Conservation (phyloP, 2,888 invertebrate species). For the Pantelozetes paolii region DNA sequence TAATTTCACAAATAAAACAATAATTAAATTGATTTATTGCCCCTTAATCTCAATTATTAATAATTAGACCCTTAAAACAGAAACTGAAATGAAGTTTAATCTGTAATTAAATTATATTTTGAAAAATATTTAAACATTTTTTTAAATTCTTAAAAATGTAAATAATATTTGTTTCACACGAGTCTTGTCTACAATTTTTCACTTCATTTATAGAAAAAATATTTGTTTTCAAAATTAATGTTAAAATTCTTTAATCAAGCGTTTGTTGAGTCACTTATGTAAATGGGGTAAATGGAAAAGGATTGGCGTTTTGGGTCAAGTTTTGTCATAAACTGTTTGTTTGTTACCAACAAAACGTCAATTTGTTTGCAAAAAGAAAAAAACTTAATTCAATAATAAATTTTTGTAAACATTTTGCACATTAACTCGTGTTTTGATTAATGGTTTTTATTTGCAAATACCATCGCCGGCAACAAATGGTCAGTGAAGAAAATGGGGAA, state of each 20-base stretch:
- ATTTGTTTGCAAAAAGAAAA: neutral
- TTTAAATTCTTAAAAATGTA: no score
- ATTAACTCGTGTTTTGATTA: constrained; percentile 19
- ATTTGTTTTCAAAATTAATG: constrained; percentile 30
- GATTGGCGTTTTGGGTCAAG: neutral
- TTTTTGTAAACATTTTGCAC: constrained; percentile 4
- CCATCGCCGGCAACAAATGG: constrained; percentile 27
- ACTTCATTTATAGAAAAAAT: no score
- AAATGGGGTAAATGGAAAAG: constrained; percentile 20
- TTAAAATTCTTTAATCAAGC: neutral
- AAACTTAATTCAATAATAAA: constrained; percentile 16
- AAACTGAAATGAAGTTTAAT: no score
- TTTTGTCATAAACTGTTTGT: neutral
- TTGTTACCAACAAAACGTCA: neutral
- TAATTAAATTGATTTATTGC: no score
- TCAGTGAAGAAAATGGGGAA: constrained; percentile 21
- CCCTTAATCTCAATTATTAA: no score
- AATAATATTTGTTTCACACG: no score
- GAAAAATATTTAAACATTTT: no score
- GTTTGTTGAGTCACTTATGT: neutral
- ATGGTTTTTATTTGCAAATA: constrained; percentile 30
- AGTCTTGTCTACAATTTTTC: no score
- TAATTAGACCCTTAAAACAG: no score
- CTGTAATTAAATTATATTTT: no score
- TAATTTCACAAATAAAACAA: no score